phyloP scores from a whole-genome alignment of 64 coral and sea anemone genomes.

The Cladopsammia gracilis region DNA sequence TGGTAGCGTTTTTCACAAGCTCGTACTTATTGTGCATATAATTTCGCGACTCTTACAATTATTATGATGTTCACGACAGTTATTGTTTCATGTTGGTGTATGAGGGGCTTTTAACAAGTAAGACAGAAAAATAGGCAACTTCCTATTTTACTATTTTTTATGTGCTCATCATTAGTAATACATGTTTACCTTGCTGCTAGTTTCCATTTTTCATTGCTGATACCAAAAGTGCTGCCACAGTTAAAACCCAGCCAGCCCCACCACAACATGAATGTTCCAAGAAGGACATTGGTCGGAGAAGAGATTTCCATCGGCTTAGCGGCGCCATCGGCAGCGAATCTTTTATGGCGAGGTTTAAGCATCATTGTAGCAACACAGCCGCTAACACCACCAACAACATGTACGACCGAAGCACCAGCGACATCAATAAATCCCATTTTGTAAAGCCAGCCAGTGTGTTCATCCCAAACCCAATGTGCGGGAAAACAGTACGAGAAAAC shows the following conservation, averaged over 20 bases:
- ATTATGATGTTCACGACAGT: too few species aligned
- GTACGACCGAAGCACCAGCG: conserved; percentile 78
- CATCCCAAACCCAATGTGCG: conserved; percentile 84
- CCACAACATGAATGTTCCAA: conserved; percentile 88
- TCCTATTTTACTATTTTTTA: too few species aligned
- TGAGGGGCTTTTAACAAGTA: neutral
- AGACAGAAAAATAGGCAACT: too few species aligned
- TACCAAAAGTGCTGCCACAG: conserved; percentile 89
- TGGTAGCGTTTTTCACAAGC: too few species aligned
- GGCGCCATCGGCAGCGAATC: neutral
- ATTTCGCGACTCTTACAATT: too few species aligned
- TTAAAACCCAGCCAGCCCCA: conserved; percentile 92
- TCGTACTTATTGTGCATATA: too few species aligned
- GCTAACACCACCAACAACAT: conserved; percentile 79
- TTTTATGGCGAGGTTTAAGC: conserved; percentile 68
- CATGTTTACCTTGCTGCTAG: conserved; percentile 73
- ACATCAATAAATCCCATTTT: conserved; percentile 72
- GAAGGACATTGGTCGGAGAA: conserved; percentile 75
- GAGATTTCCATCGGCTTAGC: conserved; percentile 53
- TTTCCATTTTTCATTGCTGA: conserved; percentile 84
- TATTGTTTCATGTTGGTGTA: too few species aligned
- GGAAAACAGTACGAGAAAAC: conserved; percentile 82
- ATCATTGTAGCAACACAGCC: conserved; percentile 85
- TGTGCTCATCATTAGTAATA: too few species aligned
- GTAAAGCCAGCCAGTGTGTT: conserved; percentile 65